These are phyloP conservation scores for Athene noctua DNA, from an alignment of 2,113 vertebrate species.

Conservation along the genomic window DNA sequence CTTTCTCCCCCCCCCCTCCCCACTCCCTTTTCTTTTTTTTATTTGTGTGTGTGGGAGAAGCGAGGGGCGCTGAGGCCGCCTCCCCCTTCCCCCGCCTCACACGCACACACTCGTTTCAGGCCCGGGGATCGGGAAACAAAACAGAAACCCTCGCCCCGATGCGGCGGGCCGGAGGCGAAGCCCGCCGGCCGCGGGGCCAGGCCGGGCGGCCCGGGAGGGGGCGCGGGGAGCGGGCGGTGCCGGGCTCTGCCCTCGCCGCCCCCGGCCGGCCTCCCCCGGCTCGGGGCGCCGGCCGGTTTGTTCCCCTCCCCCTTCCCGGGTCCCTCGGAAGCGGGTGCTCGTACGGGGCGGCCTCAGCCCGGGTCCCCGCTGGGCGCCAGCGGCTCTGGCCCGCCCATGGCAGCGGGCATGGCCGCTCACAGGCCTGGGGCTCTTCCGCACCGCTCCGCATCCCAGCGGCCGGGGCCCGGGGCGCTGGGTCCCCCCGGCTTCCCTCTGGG, in stretches of 20 bases:
- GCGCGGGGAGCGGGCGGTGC: neutral
- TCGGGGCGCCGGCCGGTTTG: neutral
- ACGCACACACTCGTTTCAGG: neutral
- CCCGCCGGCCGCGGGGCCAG: neutral
- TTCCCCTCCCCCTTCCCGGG: neutral
- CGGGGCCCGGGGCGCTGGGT: neutral
- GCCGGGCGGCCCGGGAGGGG: neutral
- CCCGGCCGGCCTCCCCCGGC: neutral
- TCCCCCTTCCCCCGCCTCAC: neutral
- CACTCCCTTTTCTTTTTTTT: neutral
- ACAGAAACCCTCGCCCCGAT: neutral
- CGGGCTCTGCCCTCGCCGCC: neutral
- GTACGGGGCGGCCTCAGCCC: neutral
- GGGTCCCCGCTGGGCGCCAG: neutral
- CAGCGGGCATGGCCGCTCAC: neutral
- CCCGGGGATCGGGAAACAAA: neutral
- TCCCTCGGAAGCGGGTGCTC: neutral
- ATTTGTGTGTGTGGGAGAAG: neutral
- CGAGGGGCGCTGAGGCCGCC: neutral
- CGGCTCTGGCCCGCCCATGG: neutral
- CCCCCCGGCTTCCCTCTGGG: neutral
- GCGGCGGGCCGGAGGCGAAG: neutral
- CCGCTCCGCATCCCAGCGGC: neutral
- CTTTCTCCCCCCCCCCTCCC: too few relatives aligned
- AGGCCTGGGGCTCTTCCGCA: neutral